Conservation (phyloP, 64 coral and sea anemone genomes). For the Montipora cactus region DNA sequence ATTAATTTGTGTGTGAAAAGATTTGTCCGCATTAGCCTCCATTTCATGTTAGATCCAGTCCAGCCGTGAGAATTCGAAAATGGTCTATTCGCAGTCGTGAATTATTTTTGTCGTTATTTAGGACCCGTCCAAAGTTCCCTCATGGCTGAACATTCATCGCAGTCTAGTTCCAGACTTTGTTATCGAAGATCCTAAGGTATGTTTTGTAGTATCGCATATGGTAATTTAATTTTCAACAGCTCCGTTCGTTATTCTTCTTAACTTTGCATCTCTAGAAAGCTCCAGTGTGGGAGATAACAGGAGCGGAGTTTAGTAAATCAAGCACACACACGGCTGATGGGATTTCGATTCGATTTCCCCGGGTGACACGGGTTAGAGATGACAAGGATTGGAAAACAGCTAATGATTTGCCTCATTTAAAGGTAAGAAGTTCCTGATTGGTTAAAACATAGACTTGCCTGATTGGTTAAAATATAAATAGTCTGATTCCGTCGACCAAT, state of each 20-base stretch:
- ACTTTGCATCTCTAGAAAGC: constrained; percentile 62
- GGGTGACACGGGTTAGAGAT: constrained; percentile 88
- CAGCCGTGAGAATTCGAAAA: too few relatives aligned
- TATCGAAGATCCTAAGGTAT: constrained; percentile 92
- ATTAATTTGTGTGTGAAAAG: too few relatives aligned
- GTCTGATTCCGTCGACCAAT: too few relatives aligned
- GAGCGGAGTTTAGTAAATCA: constrained; percentile 97
- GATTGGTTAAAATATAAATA: too few relatives aligned
- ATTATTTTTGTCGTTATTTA: not conserved
- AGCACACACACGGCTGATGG: constrained; percentile 94
- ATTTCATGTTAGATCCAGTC: too few relatives aligned
- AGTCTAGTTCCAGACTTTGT: constrained; percentile 93
- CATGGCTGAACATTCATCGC: constrained; percentile 85
- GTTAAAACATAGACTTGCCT: not conserved
- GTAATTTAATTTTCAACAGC: too few relatives aligned
- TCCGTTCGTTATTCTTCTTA: not conserved
- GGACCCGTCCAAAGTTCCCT: constrained; percentile 83
- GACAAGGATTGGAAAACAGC: constrained; percentile 98
- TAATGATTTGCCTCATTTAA: constrained; percentile 84
- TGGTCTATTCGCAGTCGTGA: too few relatives aligned
- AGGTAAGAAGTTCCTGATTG: constrained; percentile 38
- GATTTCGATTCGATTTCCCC: constrained; percentile 94
- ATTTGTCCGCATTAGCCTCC: too few relatives aligned
- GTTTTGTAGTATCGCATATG: not conserved
- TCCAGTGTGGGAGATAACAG: constrained; percentile 98